phyloP scores from a whole-genome alignment of 2,113 vertebrate genomes.

The Thunnus maccoyii region DNA sequence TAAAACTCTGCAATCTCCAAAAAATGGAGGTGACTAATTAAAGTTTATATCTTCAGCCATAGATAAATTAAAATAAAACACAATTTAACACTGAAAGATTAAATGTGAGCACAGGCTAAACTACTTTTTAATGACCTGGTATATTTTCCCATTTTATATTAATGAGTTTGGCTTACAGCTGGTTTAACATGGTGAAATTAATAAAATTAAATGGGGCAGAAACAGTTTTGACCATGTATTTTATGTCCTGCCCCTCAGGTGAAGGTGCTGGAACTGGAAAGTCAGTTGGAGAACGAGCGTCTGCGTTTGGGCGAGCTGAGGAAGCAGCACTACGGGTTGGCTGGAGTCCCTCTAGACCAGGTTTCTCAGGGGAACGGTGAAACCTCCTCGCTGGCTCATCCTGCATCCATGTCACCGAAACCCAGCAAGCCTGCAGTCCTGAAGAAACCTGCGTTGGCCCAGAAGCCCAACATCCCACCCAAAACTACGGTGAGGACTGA shows the following conservation, averaged over 20 bases:
- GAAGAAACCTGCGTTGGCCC: slow-evolving; percentile 91
- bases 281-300: slow-evolving; percentile 89
- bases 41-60: not conserved
- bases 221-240: not conserved
- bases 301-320: slow-evolving; percentile 92
- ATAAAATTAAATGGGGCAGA: not conserved
- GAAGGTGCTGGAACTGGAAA: slow-evolving; percentile 95
- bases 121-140: not conserved
- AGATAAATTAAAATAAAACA: not conserved
- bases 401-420: slow-evolving; percentile 76
- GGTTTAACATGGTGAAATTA: not conserved
- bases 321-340: slow-evolving; percentile 93
- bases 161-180: not conserved
- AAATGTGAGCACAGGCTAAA: not conserved
- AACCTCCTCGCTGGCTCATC: slow-evolving; percentile 6
- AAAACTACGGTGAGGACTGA: slow-evolving; percentile 77
- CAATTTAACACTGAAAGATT: not conserved
- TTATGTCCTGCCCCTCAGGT: slow-evolving; percentile 84
- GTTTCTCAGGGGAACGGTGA: slow-evolving; percentile 72
- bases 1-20: not conserved
- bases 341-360: slow-evolving; percentile 79
- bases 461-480: slow-evolving; percentile 87
- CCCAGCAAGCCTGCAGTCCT: slow-evolving; percentile 77
- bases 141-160: too few relatives aligned
- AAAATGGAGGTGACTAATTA: too few relatives aligned